phyloP scores from a whole-genome alignment of 2,113 vertebrate genomes.

The Sarotherodon lohbergeri region DNA sequence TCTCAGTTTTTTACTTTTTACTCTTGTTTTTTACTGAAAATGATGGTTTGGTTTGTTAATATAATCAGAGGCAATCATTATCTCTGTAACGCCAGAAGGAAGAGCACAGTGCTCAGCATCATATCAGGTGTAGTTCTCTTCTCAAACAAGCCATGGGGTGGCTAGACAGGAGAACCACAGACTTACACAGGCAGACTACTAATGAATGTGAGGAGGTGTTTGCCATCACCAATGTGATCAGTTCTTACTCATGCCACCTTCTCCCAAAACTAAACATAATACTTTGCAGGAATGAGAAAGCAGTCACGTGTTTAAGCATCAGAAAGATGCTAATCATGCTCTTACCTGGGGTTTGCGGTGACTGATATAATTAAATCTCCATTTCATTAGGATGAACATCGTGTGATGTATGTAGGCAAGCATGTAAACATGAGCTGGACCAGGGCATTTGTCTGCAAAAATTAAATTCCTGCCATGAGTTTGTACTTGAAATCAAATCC shows the following conservation, averaged over 20 bases:
- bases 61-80: slow-evolving; percentile 46
- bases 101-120: slow-evolving; percentile 20
- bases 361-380: neutral
- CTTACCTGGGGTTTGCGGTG: neutral
- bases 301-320: neutral
- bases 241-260: neutral
- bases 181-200: slow-evolving; percentile 40
- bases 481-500: neutral
- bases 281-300: neutral
- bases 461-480: neutral
- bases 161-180: slow-evolving; percentile 27
- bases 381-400: neutral
- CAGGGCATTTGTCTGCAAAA: neutral
- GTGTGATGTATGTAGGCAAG: neutral
- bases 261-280: neutral
- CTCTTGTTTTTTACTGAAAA: neutral
- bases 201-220: slow-evolving; percentile 36
- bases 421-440: neutral
- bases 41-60: slow-evolving; percentile 16
- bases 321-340: neutral
- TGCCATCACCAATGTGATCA: neutral
- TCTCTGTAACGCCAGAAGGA: slow-evolving; percentile 10
- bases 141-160: slow-evolving; percentile 29
- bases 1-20: neutral
- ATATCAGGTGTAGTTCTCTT: slow-evolving; percentile 38